These are phyloP conservation scores for Hybos culiciformis DNA, from an alignment of 2,888 invertebrate species.

Conservation along the genomic window DNA sequence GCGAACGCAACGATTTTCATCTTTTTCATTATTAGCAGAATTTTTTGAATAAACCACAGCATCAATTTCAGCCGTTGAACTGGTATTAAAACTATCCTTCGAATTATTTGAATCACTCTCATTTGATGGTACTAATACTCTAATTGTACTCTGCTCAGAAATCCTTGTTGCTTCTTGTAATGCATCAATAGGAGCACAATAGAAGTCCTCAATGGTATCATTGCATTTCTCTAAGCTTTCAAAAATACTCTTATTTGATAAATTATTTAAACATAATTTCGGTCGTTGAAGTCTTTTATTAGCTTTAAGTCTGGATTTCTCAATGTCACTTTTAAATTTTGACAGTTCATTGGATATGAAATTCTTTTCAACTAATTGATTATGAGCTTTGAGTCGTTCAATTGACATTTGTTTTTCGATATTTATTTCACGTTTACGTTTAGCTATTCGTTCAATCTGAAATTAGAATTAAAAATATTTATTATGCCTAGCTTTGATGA, in stretches of 20 bases:
- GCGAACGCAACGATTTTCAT: constrained; percentile 19
- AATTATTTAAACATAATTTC: constrained; percentile 13
- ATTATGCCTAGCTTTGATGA: background rate
- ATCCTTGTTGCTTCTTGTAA: constrained; percentile 14
- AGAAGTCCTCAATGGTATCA: constrained; percentile 27
- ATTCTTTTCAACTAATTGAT: constrained; percentile 28
- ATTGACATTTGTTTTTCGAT: constrained; percentile 16
- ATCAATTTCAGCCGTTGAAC: background rate
- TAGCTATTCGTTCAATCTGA: constrained; percentile 4
- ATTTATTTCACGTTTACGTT: constrained; percentile 21
- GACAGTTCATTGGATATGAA: constrained; percentile 29
- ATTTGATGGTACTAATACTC: background rate
- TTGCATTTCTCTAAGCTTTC: constrained; percentile 24
- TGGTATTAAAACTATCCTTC: background rate
- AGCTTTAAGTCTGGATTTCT: constrained; percentile 19
- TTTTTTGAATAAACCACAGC: background rate
- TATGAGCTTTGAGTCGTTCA: constrained; percentile 27
- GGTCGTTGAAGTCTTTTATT: constrained; percentile 10
- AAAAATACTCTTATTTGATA: constrained; percentile 24
- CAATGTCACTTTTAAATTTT: constrained; percentile 29
- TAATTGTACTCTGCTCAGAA: background rate
- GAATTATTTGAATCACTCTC: background rate
- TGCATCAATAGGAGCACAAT: constrained; percentile 26
- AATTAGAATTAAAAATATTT: background rate
- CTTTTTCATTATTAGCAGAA: background rate